Evolutionary conservation across 2,888 invertebrate species (phyloP), one percentile per base, ranked within the genome.

Genomic region (Cyrtodaria siliqua): DNA sequence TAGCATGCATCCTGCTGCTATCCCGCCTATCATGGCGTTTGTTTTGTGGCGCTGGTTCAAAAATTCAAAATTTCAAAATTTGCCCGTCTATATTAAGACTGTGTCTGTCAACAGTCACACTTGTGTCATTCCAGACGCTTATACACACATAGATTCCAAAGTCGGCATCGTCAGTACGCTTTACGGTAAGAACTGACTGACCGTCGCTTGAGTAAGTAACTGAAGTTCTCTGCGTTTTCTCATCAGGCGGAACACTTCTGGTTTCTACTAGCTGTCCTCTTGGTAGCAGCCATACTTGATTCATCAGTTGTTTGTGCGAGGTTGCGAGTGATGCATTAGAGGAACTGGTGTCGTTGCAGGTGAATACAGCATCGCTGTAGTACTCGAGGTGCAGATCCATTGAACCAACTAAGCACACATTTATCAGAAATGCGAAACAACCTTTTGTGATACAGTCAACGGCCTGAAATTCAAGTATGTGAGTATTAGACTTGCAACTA

Each of bases 11-110:
- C 74, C 87, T 0, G 85, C 89, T 1, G 88, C 85, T 4, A 87
- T 83, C 8, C 82, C 85, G 1, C 90, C 90, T 14, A 86, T 67
- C 14, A 88, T 81, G n/a, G 86, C 86, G 33, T 83, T 86, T 14
- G 78, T 42, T 24, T 68, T 64, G 57, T 87, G 86, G n/a, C 77
- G 61, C 8, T 78, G 68, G 14, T 77, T 42, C 20, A 88, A 67
- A 3, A 81, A 77, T 6, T 79, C 73, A 56, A 80, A 87, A 44
- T 82, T 80, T 1, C 87, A 80, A 87, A 44, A 82, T 80, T 1
- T 87, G 82, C 0, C 88, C 89, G 29, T 88, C 79, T 1, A 87
- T 62, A 69, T 90, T 89, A 9, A 90, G 26, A 4, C 87, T 86
- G 57, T 83, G 80, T 14, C 78, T 70, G 0, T 79, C 56, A 1